phyloP scores from a whole-genome alignment of 1,140 invertebrate genomes.

The Euura lappo region DNA sequence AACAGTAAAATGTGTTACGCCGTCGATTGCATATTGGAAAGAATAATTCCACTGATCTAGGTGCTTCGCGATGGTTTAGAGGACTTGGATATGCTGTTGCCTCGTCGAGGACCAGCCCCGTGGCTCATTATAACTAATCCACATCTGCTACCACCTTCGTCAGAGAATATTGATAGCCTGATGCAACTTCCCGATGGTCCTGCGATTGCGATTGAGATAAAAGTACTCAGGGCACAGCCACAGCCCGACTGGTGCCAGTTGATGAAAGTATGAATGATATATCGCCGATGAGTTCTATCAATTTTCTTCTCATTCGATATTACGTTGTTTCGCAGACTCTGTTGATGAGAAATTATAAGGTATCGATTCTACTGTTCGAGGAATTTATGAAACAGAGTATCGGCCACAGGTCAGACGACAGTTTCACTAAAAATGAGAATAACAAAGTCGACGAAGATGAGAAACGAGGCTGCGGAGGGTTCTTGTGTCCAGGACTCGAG shows the following conservation, averaged over 20 bases:
- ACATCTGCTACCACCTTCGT: conserved; percentile 63
- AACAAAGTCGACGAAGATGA: conserved; percentile 45
- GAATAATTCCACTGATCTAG: conserved; percentile 42
- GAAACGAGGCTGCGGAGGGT: conserved; percentile 62
- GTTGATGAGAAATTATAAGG: conserved; percentile 68
- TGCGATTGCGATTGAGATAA: conserved; percentile 70
- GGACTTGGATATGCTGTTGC: conserved; percentile 60
- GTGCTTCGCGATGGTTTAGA: conserved; percentile 65
- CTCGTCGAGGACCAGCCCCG: conserved; percentile 61
- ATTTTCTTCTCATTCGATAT: not conserved
- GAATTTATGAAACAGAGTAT: conserved; percentile 35
- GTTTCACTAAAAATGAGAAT: conserved; percentile 53
- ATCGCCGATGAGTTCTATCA: not conserved
- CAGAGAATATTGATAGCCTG: conserved; percentile 52
- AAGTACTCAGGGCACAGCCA: conserved; percentile 75
- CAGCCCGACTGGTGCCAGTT: conserved; percentile 76
- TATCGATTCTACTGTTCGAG: conserved; percentile 42
- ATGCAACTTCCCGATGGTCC: conserved; percentile 63
- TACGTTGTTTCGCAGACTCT: conserved; percentile 59
- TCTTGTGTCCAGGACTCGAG: conserved; percentile 66
- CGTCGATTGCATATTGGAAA: not conserved
- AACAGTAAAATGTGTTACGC: not conserved
- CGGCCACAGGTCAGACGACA: conserved; percentile 32
- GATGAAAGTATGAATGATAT: conserved; percentile 64
- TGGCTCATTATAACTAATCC: conserved; percentile 73